phyloP scores from a whole-genome alignment of 2,113 vertebrate species.

The Microtus oregoni region DNA sequence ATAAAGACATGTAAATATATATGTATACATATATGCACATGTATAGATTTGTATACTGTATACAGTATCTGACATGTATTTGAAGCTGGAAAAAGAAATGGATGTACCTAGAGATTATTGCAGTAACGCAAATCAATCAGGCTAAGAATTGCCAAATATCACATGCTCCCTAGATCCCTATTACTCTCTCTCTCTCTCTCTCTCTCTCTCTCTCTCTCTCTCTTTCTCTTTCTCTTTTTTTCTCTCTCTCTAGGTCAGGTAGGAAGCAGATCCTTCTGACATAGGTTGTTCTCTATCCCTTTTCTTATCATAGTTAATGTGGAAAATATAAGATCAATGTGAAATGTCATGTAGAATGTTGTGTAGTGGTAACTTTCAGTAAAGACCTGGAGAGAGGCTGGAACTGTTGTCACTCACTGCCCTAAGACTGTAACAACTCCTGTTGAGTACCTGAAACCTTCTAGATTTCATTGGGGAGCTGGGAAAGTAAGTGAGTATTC shows the following conservation, averaged over 20 bases:
- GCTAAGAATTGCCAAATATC: too few species aligned
- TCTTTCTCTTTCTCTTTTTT: neutral
- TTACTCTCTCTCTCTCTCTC: too few species aligned
- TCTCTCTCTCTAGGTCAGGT: neutral
- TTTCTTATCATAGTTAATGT: neutral
- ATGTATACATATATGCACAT: too few species aligned
- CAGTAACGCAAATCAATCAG: neutral
- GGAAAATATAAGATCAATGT: too few species aligned
- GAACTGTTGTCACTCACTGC: too few species aligned
- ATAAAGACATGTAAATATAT: neutral
- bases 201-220: too few species aligned
- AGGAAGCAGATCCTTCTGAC: neutral
- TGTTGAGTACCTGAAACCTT: neutral
- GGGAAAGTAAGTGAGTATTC: too few species aligned
- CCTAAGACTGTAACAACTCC: neutral
- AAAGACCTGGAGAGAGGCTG: neutral
- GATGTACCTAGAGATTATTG: neutral
- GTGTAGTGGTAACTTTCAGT: neutral
- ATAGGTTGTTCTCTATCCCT: neutral
- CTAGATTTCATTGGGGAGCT: too few species aligned
- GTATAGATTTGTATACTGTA: neutral
- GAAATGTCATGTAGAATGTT: neutral
- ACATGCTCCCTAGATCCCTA: neutral
- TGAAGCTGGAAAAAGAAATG: neutral
- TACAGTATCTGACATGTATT: neutral